Base-by-base conservation (phyloP, 2,797 vertebrate genomes). In the Chloroceryle amazona region DNA sequence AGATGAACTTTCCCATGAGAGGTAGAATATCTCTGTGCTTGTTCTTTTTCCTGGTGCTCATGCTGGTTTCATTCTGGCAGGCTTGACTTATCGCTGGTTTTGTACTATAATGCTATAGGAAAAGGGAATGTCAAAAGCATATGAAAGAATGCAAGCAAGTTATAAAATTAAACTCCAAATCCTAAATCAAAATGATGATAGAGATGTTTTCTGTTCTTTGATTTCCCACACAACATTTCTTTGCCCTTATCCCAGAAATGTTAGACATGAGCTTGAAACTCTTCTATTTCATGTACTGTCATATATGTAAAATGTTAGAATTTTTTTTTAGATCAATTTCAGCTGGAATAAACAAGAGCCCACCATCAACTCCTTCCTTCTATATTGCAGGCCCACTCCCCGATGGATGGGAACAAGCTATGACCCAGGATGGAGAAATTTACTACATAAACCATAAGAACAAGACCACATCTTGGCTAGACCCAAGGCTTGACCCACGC, bases 391-490 rank as follows among this genome's bases (percentile, higher is more conserved):
- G 99, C 98, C 98, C 99, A 98, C 99, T 99, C 96, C 99, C 99
- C 97, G 99, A 99, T 75, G 99, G 99, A 98, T 99, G 99, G 99
- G 99, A 99, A 98, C 99, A 99, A 98, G 99, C 99, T 92, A 98
- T 99, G 97, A 99, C 99, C 98, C 98, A 99, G 98, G 99, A 99
- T 97, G 99, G 99, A 97, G 99, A 99, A 98, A 99, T 99, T 98
- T 99, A 99, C 98, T 99, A 99, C 98, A 99, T 99, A 98, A 99
- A 99, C 98, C 99, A 99, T 98, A 99, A 99, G 98, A 99, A 99
- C 99, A 99, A 99, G 98, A 99, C 99, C 96, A 99, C 99, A 96
- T 99, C 99, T 98, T 99, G 99, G 99, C 99, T 99, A 97, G 99
- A 99, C 98, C 99, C 99, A 95, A 98, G 99, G 96, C 99, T 99